Evolutionary conservation across 2,888 invertebrate genomes (phyloP).

Genomic region (Dilophus febrilis): DNA sequence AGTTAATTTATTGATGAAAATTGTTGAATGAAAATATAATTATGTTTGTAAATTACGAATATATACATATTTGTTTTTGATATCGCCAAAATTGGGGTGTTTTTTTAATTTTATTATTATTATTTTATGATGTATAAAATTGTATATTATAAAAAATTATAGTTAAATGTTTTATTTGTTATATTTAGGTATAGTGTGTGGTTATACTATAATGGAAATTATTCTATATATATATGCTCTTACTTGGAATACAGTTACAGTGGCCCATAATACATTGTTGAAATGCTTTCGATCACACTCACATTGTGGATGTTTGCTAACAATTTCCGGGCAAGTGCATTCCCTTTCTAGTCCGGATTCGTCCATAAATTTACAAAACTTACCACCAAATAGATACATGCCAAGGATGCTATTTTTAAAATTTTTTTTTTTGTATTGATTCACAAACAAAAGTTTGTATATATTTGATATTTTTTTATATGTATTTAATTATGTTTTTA

Average conservation of each 20-base stretch:
- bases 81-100: too few species aligned
- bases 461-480: conserved; percentile 15
- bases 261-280: conserved; percentile 96
- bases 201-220: not conserved
- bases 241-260: conserved; percentile 96
- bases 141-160: too few species aligned
- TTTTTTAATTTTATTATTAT: too few species aligned
- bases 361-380: conserved; percentile 96
- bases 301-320: conserved; percentile 76
- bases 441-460: too few species aligned
- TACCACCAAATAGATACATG: conserved; percentile 99
- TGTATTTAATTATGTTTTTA: conserved; percentile 11
- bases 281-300: conserved; percentile 97
- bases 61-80: too few species aligned
- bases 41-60: too few species aligned
- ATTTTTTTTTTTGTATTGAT: conserved; percentile 11
- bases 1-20: too few species aligned
- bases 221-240: too few species aligned
- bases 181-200: not conserved
- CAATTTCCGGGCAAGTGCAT: conserved; percentile 87
- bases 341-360: conserved; percentile 64
- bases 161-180: conserved; percentile 6
- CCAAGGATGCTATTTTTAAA: conserved; percentile 95
- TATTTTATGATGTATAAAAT: too few species aligned
- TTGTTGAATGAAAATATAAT: too few species aligned